Evolutionary conservation across 2,797 vertebrate genomes (phyloP).

Genomic region (Rallus crepitans): DNA sequence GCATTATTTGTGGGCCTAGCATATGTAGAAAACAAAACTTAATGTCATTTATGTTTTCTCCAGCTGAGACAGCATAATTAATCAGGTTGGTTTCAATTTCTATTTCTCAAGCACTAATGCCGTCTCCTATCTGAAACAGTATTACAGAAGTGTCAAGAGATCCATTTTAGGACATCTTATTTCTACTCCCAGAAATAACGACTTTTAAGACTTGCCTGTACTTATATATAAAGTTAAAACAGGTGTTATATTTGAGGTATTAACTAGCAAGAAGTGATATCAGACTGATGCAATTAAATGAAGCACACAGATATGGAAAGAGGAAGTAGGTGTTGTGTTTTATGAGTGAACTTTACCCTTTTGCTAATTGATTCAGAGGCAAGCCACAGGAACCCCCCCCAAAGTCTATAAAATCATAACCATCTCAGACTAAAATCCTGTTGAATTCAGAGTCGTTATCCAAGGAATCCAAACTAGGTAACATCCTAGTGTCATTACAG

Average conservation of each 20-base stretch:
- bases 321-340: background rate
- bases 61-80: background rate
- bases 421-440: background rate
- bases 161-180: background rate
- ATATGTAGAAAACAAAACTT: background rate
- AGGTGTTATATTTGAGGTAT: background rate
- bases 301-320: background rate
- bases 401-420: background rate
- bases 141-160: background rate
- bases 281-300: background rate
- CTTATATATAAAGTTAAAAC: background rate
- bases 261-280: background rate
- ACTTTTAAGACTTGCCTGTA: background rate
- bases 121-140: background rate
- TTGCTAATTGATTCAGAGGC: background rate
- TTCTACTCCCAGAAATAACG: background rate
- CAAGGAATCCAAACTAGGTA: background rate
- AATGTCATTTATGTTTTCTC: background rate
- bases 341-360: background rate
- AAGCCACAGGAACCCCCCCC: background rate
- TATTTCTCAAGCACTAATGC: background rate
- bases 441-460: background rate
- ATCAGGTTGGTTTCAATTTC: background rate
- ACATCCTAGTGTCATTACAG: background rate
- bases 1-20: background rate